A percentile compares a stretch with the other conserved stretches of the same genome.
These are phyloP conservation scores for Palythoa grandis DNA, from an alignment of 92 coral and sea anemone genomes.

Conservation along the genomic window DNA sequence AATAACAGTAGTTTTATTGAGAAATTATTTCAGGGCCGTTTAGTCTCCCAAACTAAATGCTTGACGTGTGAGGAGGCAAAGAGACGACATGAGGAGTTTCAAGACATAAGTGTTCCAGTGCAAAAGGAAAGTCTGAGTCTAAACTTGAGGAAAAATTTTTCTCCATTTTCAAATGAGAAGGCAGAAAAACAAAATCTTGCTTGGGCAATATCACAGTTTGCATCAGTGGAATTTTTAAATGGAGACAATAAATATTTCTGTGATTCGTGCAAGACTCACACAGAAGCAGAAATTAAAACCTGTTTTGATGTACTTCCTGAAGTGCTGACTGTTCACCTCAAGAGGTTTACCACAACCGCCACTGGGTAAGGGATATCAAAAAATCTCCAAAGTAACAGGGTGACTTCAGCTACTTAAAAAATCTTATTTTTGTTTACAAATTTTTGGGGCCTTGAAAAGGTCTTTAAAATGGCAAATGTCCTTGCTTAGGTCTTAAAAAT, in stretches of 20 bases:
- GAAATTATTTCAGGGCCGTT: constrained; percentile 82
- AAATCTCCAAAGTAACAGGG: no score
- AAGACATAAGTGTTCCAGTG: constrained; percentile 97
- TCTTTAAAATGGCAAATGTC: no score
- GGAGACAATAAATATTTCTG: constrained; percentile 97
- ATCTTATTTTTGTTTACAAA: no score
- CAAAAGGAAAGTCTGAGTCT: constrained; percentile 64
- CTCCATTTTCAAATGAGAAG: constrained; percentile 81
- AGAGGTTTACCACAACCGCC: constrained; percentile 82
- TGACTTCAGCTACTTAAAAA: no score
- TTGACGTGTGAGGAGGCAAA: constrained; percentile 91
- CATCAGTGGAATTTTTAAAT: constrained; percentile 79
- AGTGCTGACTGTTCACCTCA: constrained; percentile 86
- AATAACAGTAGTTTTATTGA: constrained; percentile 42
- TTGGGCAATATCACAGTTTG: constrained; percentile 99
- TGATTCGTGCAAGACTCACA: constrained; percentile 84
- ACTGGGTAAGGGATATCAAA: constrained; percentile 70
- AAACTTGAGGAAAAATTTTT: constrained; percentile 62
- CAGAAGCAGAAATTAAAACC: constrained; percentile 92
- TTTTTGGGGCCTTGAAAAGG: no score
- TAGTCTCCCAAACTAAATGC: constrained; percentile 88
- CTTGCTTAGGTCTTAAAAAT: no score
- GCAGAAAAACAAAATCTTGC: constrained; percentile 59
- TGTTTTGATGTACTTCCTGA: constrained; percentile 91
- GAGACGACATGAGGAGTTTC: constrained; percentile 84